These are phyloP conservation scores for Chironomus tepperi DNA, from an alignment of 1,140 invertebrate genomes.

Conservation along the genomic window DNA sequence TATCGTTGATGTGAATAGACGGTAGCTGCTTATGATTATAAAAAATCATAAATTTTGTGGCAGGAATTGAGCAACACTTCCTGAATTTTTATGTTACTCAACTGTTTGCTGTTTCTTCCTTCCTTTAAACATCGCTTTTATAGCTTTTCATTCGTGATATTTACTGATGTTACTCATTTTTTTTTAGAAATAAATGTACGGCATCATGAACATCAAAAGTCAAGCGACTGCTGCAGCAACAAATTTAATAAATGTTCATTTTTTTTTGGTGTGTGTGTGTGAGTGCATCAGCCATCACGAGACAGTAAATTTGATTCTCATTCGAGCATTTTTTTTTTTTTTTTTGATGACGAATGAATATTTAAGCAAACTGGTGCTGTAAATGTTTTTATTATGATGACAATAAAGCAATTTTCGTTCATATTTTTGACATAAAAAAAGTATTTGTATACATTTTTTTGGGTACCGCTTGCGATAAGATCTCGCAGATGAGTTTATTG, in stretches of 20 bases:
- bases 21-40: no score
- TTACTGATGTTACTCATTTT: background rate
- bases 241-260: background rate
- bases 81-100: background rate
- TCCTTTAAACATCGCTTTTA: background rate
- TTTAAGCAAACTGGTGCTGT: background rate
- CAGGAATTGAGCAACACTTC: slow-evolving; percentile 1
- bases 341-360: background rate
- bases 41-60: background rate
- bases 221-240: background rate
- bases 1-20: no score
- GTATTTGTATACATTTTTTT: no score
- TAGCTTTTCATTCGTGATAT: slow-evolving; percentile 6
- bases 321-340: background rate
- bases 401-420: background rate
- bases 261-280: background rate
- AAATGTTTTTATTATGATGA: slow-evolving; percentile 14
- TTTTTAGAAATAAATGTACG: background rate
- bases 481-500: no score
- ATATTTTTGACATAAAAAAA: no score
- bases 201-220: background rate
- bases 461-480: no score
- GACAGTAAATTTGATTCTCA: background rate
- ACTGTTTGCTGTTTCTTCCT: background rate
- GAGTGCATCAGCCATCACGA: background rate